Evolutionary conservation across 2,888 invertebrate species (phyloP).

Genomic region (Embidobia sp.): DNA sequence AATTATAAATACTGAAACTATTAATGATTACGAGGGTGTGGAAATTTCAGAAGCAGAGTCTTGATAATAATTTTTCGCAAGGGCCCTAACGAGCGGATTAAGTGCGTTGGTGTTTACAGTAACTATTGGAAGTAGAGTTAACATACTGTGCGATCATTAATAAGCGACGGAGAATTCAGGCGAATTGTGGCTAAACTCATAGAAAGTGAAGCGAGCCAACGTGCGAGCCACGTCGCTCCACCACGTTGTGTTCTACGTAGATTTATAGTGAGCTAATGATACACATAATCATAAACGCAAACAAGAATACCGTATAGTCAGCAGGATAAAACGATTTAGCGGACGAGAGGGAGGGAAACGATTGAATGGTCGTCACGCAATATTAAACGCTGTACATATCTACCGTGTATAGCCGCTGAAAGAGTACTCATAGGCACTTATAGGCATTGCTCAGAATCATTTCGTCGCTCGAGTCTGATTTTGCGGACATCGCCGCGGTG

Average conservation of each 20-base stretch:
- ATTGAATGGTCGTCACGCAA: conserved; percentile 59
- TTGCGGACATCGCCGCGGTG: too few relatives aligned
- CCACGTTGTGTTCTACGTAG: conserved; percentile 79
- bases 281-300: conserved; percentile 69
- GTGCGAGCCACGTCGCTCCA: conserved; percentile 77
- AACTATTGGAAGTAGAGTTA: conserved; percentile 73
- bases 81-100: conserved; percentile 41
- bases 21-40: conserved; percentile 17
- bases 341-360: conserved; percentile 19
- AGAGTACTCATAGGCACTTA: conserved; percentile 53
- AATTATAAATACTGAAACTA: too few relatives aligned
- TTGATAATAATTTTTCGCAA: conserved; percentile 37
- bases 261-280: conserved; percentile 73
- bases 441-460: conserved; percentile 64
- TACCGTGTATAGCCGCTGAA: conserved; percentile 64
- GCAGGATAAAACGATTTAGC: conserved; percentile 44
- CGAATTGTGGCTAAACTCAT: conserved; percentile 69
- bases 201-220: conserved; percentile 79
- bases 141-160: conserved; percentile 59
- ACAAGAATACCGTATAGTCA: conserved; percentile 59
- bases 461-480: conserved; percentile 63
- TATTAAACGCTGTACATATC: conserved; percentile 70
- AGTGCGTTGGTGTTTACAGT: conserved; percentile 74
- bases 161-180: conserved; percentile 63
- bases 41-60: conserved; percentile 7